A percentile compares a stretch with the other conserved stretches of the same genome.
These are phyloP conservation scores for Argynnis bischoffii DNA, from an alignment of 2,888 invertebrate species.

Conservation along the genomic window DNA sequence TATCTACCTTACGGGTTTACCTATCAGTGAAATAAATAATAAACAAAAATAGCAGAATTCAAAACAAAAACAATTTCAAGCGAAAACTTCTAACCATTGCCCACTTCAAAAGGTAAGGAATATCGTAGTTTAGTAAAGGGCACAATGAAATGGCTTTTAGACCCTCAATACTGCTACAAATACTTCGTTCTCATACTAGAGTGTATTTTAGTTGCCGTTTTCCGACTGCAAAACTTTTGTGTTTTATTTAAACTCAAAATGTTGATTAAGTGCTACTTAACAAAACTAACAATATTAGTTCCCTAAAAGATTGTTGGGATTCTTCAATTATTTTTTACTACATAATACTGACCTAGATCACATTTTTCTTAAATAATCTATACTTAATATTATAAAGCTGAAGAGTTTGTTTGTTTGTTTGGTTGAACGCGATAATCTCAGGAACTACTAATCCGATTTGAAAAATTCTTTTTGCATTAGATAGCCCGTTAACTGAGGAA, in stretches of 20 bases:
- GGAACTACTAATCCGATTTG: no score
- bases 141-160: constrained; percentile 23
- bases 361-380: no score
- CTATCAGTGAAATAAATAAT: no score
- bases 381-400: no score
- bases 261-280: background rate
- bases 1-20: no score
- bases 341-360: no score
- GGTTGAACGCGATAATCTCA: no score
- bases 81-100: background rate
- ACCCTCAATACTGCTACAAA: constrained; percentile 16
- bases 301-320: no score
- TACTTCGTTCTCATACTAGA: constrained; percentile 27
- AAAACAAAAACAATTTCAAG: background rate
- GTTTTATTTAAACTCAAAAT: constrained; percentile 11
- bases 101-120: constrained; percentile 19
- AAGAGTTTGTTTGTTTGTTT: no score
- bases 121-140: constrained; percentile 17
- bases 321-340: no score
- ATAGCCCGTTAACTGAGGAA: no score
- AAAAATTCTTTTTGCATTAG: no score
- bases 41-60: background rate
- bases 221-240: constrained; percentile 16
- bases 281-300: background rate
- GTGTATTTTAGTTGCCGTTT: constrained; percentile 31